phyloP scores from a whole-genome alignment of 2,113 vertebrate species.

The Setophaga petechia region DNA sequence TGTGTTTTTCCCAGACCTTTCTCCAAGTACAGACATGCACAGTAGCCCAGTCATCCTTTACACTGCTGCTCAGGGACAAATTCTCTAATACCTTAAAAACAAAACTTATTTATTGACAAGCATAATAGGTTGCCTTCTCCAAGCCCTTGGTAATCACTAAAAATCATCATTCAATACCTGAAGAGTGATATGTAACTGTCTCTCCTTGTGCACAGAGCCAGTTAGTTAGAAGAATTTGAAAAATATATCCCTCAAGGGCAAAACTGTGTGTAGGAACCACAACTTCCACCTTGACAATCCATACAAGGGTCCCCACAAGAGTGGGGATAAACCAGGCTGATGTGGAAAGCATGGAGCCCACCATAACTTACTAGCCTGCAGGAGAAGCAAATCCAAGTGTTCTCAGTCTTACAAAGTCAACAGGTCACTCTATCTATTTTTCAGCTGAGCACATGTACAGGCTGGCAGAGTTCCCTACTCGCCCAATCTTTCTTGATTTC shows the following conservation, averaged over 20 bases:
- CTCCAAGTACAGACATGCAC: neutral
- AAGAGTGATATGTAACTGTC: neutral
- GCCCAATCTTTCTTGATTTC: neutral
- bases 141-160: neutral
- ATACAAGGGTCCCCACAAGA: neutral
- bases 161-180: neutral
- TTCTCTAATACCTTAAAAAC: neutral
- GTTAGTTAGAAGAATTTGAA: neutral
- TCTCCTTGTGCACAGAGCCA: neutral
- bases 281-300: neutral
- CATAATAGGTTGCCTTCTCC: neutral
- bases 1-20: neutral
- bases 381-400: neutral
- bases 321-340: neutral
- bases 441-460: neutral
- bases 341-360: neutral
- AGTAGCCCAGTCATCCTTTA: neutral
- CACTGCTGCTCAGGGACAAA: neutral
- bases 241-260: neutral
- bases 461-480: neutral
- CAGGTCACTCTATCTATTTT: neutral
- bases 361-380: neutral
- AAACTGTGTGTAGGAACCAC: neutral
- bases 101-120: neutral
- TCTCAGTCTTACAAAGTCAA: neutral